Base-by-base conservation (phyloP, 2,888 invertebrate genomes). In the Pammene aurita region DNA sequence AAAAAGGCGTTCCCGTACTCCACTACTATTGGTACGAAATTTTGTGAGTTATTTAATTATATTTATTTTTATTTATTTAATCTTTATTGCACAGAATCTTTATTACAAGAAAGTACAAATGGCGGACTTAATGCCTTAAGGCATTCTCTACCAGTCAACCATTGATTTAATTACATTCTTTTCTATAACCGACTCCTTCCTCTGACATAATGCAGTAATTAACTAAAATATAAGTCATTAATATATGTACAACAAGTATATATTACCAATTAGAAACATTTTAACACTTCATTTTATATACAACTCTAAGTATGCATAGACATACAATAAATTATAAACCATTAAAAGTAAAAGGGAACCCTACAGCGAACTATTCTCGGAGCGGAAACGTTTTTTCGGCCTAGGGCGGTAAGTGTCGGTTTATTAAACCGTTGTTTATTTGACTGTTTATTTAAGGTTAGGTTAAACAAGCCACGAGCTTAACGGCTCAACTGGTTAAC, bases 401-500 rank as follows among this genome's bases (percentile, higher is more conserved):
- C 48, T 18, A 35, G 61, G 16, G 38, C 62, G 50, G 62, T 62
- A 62, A 62, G 62, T 62, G 62, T 50, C 41, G 62, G 50, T 18
- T 62, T 50, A 38, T 50, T 50, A 41, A 18, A 62, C 62, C n/a
- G 52, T 50, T 61, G 61, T 62, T 62, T 62, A 52, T 62, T 52
- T 41, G 35, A 62, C 52, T 50, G 62, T 62, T 62, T 61, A 38
- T 50, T 41, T 50, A 62, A 62, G 61, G 61, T 62, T 50, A 50
- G 41, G 38, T 62, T 52, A 62, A 62, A 62, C 50, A 61, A 10
- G 35, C 57, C 57, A 48, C 60, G 46, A 57, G 41, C 10, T 52
- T 62, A 62, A 62, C 50, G 62, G 62, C 62, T 50, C 62, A 52
- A 62, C 62, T 62, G 61, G 50, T 62, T 50, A 44, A 54, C 54